A percentile compares a stretch with the other conserved stretches of the same genome.
phyloP scores from a whole-genome alignment of 2,113 vertebrate genomes.

The Channa maculata region DNA sequence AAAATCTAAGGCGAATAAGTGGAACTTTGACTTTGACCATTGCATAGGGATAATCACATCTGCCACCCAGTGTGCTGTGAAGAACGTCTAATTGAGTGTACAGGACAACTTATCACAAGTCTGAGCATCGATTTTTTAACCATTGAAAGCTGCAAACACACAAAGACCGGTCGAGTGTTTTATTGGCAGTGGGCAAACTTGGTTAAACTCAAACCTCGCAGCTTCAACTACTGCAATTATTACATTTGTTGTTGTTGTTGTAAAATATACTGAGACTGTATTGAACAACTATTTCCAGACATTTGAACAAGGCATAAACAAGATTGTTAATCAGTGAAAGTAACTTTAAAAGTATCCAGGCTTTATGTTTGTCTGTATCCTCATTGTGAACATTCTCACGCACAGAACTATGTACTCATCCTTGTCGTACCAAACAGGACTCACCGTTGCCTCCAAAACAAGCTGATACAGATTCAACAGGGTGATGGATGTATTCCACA shows the following conservation, averaged over 20 bases:
- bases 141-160: slow-evolving; percentile 7
- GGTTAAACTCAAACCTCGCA: not conserved
- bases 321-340: not conserved
- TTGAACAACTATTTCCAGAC: not conserved
- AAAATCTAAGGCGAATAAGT: not conserved
- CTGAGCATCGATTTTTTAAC: too few relatives aligned
- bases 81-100: not conserved
- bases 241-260: not conserved
- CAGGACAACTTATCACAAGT: too few relatives aligned
- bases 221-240: not conserved
- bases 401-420: not conserved
- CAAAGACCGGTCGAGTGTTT: not conserved
- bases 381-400: not conserved
- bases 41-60: not conserved
- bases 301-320: not conserved
- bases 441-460: slow-evolving; percentile 12
- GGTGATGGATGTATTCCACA: not conserved
- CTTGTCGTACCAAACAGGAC: not conserved
- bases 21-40: not conserved
- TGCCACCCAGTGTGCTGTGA: not conserved
- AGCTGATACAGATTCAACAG: slow-evolving; percentile 26
- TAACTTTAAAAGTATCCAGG: not conserved
- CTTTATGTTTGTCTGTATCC: not conserved
- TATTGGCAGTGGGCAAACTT: not conserved
- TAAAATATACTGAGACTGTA: not conserved